These are phyloP conservation scores for Coluber constrictor DNA, from an alignment of 2,797 vertebrate species.

Conservation along the genomic window DNA sequence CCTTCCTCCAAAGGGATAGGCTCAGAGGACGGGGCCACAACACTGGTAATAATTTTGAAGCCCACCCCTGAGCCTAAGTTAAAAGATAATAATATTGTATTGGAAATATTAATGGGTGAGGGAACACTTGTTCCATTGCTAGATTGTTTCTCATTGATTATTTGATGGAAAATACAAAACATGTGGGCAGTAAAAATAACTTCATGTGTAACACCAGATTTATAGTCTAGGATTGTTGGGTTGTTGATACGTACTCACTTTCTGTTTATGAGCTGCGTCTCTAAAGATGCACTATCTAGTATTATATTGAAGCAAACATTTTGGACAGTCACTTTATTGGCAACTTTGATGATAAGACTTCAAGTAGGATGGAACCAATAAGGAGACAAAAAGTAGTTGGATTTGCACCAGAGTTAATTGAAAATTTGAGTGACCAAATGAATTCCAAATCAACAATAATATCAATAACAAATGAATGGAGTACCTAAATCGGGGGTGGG, in stretches of 20 bases:
- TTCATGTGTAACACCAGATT: neutral
- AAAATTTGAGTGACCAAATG: neutral
- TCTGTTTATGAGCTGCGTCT: neutral
- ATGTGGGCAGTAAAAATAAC: neutral
- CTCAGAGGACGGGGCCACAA: no score
- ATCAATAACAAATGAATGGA: neutral
- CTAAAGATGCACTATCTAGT: neutral
- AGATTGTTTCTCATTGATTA: neutral
- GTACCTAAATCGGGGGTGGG: neutral
- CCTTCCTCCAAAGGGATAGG: no score
- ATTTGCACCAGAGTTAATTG: neutral
- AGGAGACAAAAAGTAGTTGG: neutral
- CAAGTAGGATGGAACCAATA: neutral
- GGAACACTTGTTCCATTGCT: neutral
- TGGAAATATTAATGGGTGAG: neutral
- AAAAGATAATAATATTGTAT: neutral
- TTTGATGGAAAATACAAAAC: neutral
- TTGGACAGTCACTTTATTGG: neutral
- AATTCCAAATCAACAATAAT: neutral
- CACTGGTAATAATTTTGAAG: no score
- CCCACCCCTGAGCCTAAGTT: neutral
- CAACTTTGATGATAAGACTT: neutral
- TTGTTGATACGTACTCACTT: neutral
- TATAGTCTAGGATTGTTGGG: neutral
- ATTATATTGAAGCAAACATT: neutral